Conservation (phyloP, 2,888 invertebrate species). For the Euphydryas editha region DNA sequence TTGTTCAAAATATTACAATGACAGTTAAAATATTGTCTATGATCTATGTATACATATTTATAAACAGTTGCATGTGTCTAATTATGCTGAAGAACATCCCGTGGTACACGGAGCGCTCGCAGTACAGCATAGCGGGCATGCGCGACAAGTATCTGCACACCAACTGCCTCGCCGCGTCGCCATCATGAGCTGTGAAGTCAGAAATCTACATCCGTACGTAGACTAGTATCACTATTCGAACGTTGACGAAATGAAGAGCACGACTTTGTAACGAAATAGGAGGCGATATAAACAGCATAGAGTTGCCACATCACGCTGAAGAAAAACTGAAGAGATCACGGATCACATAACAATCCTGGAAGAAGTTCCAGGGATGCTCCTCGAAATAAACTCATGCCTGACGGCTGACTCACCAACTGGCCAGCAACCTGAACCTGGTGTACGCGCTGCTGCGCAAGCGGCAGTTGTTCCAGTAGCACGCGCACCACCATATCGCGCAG, state of each 20-base stretch:
- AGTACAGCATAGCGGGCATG: constrained; percentile 98
- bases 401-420: constrained; percentile 93
- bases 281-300: constrained; percentile 66
- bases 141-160: constrained; percentile 99
- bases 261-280: constrained; percentile 85
- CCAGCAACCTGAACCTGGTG: constrained; percentile 94
- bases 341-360: constrained; percentile 96
- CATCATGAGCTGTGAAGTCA: constrained; percentile 98
- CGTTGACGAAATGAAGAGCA: constrained; percentile 93
- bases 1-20: too few species aligned
- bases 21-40: too few species aligned
- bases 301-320: constrained; percentile 72
- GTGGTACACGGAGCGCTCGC: constrained; percentile 97
- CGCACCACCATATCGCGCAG: constrained; percentile 94
- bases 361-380: constrained; percentile 97
- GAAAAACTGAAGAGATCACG: constrained; percentile 84
- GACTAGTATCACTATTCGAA: constrained; percentile 96
- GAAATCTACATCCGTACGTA: constrained; percentile 96
- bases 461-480: constrained; percentile 93
- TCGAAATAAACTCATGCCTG: constrained; percentile 98
- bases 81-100: constrained; percentile 92
- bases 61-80: too few species aligned
- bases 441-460: constrained; percentile 97
- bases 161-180: constrained; percentile 99
- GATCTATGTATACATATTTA: too few species aligned